phyloP scores from a whole-genome alignment of 2,113 vertebrate species.

The Gnathonemus longibarbis region DNA sequence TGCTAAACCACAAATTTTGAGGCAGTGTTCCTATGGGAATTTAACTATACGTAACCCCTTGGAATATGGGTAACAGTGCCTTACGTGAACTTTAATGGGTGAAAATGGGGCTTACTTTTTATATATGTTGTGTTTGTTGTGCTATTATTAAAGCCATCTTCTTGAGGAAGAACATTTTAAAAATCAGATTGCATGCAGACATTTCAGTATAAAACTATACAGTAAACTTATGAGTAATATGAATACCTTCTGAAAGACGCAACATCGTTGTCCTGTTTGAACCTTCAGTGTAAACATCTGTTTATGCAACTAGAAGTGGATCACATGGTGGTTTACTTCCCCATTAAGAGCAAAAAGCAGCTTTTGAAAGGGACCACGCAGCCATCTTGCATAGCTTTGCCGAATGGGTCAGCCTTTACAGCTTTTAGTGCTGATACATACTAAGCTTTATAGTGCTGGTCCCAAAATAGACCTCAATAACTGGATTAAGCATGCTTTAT shows the following conservation, averaged over 20 bases:
- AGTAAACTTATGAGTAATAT: neutral
- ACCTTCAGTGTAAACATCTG: neutral
- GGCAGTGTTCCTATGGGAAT: neutral
- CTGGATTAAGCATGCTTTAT: constrained; percentile 57
- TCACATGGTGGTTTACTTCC: constrained; percentile 2
- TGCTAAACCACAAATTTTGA: neutral
- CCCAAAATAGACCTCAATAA: constrained; percentile 30
- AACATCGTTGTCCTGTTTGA: neutral
- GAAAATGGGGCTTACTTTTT: neutral
- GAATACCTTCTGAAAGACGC: neutral
- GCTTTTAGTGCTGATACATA: neutral
- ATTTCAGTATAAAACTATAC: neutral
- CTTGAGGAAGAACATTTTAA: neutral
- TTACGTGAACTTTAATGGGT: neutral
- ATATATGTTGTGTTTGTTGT: neutral
- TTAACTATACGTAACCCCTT: neutral
- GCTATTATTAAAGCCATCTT: neutral
- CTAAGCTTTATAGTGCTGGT: neutral
- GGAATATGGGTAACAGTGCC: neutral
- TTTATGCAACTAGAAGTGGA: neutral
- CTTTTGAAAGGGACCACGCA: neutral
- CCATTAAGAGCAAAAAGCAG: neutral
- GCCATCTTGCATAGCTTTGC: neutral
- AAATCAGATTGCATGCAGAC: neutral
- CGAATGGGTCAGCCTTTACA: constrained; percentile 49